Evolutionary conservation across 2,113 vertebrate genomes (phyloP).

Genomic region (Thalassoma bifasciatum): DNA sequence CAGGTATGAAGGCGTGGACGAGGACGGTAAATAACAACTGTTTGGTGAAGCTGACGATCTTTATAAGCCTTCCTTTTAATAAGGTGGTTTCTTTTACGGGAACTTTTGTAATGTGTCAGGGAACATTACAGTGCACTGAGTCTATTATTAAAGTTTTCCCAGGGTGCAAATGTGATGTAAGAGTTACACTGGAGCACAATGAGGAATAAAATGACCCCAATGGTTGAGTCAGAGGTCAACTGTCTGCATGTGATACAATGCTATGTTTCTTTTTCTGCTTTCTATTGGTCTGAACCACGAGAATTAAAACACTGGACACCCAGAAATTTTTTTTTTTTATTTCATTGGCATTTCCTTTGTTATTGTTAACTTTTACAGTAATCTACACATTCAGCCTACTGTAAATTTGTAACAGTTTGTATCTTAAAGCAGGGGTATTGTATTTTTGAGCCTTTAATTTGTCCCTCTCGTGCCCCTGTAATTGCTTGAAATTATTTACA

Average conservation of each 20-base stretch:
- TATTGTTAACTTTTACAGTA: too few relatives aligned
- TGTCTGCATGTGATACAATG: not conserved
- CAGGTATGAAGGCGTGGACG: constrained; percentile 18
- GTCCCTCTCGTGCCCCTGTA: too few relatives aligned
- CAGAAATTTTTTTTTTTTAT: too few relatives aligned
- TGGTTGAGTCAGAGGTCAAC: not conserved
- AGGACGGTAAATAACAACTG: not conserved
- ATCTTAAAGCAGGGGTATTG: too few relatives aligned
- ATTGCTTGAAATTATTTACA: too few relatives aligned
- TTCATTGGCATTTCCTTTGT: too few relatives aligned
- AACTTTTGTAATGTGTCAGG: not conserved
- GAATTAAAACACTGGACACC: too few relatives aligned
- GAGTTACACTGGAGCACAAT: not conserved
- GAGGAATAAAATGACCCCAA: not conserved
- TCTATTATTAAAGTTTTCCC: not conserved
- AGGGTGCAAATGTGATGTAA: not conserved
- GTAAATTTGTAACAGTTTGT: too few relatives aligned
- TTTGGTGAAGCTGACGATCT: not conserved
- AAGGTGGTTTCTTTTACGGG: not conserved
- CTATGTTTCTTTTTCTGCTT: not conserved
- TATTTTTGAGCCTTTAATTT: too few relatives aligned
- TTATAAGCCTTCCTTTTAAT: not conserved
- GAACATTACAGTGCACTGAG: not conserved
- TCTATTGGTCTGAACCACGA: not conserved
- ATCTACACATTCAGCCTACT: too few relatives aligned